Percentiles rank a stretch among this genome's conserved stretches.
These are phyloP conservation scores for Aramus guarauna DNA, from an alignment of 2,113 vertebrate genomes.

Conservation along the genomic window DNA sequence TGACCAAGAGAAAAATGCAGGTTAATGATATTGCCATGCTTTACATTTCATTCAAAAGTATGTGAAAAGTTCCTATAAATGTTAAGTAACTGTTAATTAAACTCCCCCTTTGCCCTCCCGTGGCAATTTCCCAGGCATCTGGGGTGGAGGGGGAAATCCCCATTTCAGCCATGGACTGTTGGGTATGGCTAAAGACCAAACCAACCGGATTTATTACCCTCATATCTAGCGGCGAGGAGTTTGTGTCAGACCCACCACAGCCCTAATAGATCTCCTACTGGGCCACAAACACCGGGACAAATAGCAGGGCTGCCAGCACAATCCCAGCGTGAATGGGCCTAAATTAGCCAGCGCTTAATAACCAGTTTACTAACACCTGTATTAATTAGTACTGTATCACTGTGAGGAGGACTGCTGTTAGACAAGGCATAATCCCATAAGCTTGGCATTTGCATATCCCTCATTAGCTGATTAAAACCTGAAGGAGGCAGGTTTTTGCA, in stretches of 20 bases:
- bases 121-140: slow-evolving; percentile 67
- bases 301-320: slow-evolving; percentile 75
- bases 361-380: slow-evolving; percentile 93
- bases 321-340: slow-evolving; percentile 77
- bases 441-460: slow-evolving; percentile 88
- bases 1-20: background rate
- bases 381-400: slow-evolving; percentile 86
- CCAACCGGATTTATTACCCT: slow-evolving; percentile 63
- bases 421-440: slow-evolving; percentile 94
- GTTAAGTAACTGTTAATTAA: background rate
- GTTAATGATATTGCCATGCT: background rate
- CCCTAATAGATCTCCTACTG: slow-evolving; percentile 78
- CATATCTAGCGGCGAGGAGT: slow-evolving; percentile 49
- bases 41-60: background rate
- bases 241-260: slow-evolving; percentile 89
- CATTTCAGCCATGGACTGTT: background rate
- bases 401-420: slow-evolving; percentile 78
- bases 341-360: slow-evolving; percentile 84
- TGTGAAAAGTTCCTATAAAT: background rate
- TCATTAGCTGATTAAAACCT: slow-evolving; percentile 84
- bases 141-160: background rate
- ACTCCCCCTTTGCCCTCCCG: background rate
- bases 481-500: slow-evolving; percentile 72
- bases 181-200: slow-evolving; percentile 30
- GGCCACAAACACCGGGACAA: slow-evolving; percentile 79